Percentiles rank a stretch among this genome's conserved stretches.
These are phyloP conservation scores for Proteles cristata DNA, from an alignment of 2,113 vertebrate genomes.

Conservation along the genomic window DNA sequence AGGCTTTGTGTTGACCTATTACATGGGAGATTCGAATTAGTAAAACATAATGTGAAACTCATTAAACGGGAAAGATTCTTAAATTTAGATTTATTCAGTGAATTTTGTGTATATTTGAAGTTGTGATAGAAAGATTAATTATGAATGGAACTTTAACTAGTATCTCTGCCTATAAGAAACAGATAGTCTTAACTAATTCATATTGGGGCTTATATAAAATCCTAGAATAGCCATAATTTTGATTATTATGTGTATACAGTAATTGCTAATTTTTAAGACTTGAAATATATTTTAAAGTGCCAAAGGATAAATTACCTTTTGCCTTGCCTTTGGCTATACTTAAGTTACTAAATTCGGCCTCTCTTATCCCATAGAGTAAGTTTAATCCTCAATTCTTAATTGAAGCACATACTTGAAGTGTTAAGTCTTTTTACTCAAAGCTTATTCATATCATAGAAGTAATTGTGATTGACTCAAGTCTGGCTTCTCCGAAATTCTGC, in stretches of 20 bases:
- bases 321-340: neutral
- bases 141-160: neutral
- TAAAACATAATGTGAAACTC: neutral
- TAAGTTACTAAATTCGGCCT: constrained; percentile 4
- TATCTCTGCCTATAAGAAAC: neutral
- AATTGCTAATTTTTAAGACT: neutral
- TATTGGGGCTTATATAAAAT: neutral
- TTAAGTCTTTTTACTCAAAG: constrained; percentile 33
- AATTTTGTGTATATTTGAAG: neutral
- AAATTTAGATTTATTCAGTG: neutral
- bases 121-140: neutral
- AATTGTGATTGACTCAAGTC: constrained; percentile 10
- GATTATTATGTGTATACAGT: neutral
- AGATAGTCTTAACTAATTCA: neutral
- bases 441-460: constrained; percentile 27
- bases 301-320: constrained; percentile 23
- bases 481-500: neutral
- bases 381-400: neutral
- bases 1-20: neutral
- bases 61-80: neutral
- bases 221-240: neutral
- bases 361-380: neutral
- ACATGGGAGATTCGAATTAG: neutral
- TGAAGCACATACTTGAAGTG: neutral
- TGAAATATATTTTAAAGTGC: neutral